Percentiles rank a stretch among this genome's conserved stretches.
These are phyloP conservation scores for Sparidentex hasta DNA, from an alignment of 2,797 vertebrate genomes.

Conservation along the genomic window DNA sequence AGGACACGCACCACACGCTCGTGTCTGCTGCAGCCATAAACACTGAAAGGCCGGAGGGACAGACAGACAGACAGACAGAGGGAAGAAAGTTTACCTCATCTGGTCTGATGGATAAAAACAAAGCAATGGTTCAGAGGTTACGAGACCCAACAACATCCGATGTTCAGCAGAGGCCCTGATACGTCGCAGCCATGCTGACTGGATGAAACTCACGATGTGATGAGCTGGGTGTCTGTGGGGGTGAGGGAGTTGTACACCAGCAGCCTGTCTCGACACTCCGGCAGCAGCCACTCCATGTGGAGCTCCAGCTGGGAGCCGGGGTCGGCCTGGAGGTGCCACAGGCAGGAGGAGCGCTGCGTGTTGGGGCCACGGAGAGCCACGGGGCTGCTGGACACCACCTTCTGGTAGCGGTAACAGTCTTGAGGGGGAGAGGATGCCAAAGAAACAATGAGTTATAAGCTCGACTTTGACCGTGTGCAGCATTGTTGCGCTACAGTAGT, in stretches of 20 bases:
- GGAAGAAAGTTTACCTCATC: background rate
- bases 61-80: no score
- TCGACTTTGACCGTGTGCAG: background rate
- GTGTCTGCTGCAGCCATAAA: conserved; percentile 92
- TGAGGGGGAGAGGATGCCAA: conserved; percentile 9
- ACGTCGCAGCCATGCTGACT: background rate
- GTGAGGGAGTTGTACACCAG: conserved; percentile 88
- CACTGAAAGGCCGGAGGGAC: conserved; percentile 72
- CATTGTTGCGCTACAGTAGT: background rate
- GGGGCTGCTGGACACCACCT: conserved; percentile 73
- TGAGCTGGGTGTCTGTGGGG: conserved; percentile 87
- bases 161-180: no score
- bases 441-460: background rate
- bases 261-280: conserved; percentile 92
- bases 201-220: conserved; percentile 91
- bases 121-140: background rate
- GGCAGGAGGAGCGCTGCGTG: conserved; percentile 87
- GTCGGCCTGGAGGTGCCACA: conserved; percentile 92
- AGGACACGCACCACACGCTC: conserved; percentile 89
- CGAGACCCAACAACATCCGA: no score
- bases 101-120: background rate
- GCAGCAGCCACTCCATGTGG: conserved; percentile 89
- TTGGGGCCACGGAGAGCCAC: conserved; percentile 87
- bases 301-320: conserved; percentile 89
- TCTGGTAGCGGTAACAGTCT: conserved; percentile 93